Percentiles rank a stretch among this genome's conserved stretches.
Conservation (phyloP, 1,140 invertebrate genomes). For the Drosophila nigromelanica region DNA sequence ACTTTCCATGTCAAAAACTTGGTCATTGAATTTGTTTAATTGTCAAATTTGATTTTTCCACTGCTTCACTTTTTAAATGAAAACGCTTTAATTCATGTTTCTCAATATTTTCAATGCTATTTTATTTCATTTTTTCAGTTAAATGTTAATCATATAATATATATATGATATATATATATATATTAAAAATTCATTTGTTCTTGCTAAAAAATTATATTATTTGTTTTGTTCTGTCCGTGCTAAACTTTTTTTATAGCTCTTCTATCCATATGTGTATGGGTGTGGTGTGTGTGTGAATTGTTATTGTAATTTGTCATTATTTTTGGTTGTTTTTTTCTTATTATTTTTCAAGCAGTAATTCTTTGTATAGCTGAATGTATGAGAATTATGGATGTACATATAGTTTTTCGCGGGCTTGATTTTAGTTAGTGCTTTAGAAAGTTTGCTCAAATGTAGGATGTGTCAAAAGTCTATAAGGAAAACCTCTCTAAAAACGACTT, state of each 20-base stretch:
- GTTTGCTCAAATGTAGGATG: slow-evolving; percentile 22
- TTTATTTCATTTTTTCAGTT: slow-evolving; percentile 46
- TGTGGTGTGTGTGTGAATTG: slow-evolving; percentile 21
- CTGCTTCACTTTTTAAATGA: background rate
- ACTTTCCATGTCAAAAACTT: too few relatives aligned
- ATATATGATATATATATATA: background rate
- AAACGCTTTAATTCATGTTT: slow-evolving; percentile 33
- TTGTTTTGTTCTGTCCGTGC: slow-evolving; percentile 42
- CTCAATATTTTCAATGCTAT: slow-evolving; percentile 42
- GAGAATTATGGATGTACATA: slow-evolving; percentile 15
- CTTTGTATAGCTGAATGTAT: slow-evolving; percentile 6
- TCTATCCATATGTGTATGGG: slow-evolving; percentile 23
- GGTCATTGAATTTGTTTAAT: too few relatives aligned
- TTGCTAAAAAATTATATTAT: slow-evolving; percentile 59
- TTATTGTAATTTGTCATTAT: slow-evolving; percentile 63
- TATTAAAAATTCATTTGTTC: slow-evolving; percentile 46
- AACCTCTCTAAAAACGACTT: slow-evolving; percentile 17
- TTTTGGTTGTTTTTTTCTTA: background rate
- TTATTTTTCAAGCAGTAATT: slow-evolving; percentile 31
- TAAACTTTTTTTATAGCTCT: slow-evolving; percentile 35
- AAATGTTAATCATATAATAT: slow-evolving; percentile 19
- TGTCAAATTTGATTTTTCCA: background rate
- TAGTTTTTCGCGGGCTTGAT: background rate
- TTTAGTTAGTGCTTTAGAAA: slow-evolving; percentile 26
- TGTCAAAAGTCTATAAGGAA: slow-evolving; percentile 18